Base-by-base conservation (phyloP, 1,140 invertebrate genomes). In the Habropoda laboriosa region DNA sequence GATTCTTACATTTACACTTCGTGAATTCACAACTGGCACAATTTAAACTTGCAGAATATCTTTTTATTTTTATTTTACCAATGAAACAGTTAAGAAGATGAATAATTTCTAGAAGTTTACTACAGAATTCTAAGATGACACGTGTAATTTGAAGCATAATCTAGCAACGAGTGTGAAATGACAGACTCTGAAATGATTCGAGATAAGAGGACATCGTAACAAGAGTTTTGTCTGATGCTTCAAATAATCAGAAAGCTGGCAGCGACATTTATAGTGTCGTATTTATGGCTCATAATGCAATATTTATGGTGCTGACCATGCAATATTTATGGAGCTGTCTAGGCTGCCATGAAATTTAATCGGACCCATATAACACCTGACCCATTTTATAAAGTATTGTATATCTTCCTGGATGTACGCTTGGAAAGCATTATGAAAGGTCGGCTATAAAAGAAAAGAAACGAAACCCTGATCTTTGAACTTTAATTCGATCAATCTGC, bases 331-430 rank as follows among this genome's bases (percentile, higher is more conserved):
- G 76, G 32, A 42, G 73, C 67, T 60, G 53, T 73, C 53, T 53
- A 3, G 66, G 53, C 66, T 71, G 63, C 75, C 64, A 76, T 86
- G 84, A 86, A 83, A 79, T 81, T 86, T 86, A 83, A 86, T 81
- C 83, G 81, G 64, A 68, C 71, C n/a, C 66, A 38, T 68, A 53
- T 71, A 24, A 53, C 68, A 57, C 53, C 55, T 75, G 53, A 51
- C 58, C 64, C 45, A 72, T 73, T 80, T 83, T 57, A 80, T 53
- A 74, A 38, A 72, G 74, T 51, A 57, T 72, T 83, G 72, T 75
- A 53, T 67, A 79, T 81, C 55, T 80, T 80, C 55, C 47, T 40
- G 66, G 5, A 63, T 8, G 13, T 24, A 30, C 67, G 24, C 13
- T 55, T 3, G 6, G 16, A 24, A 55, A 10, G n/a, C 32, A 24